Base-by-base conservation (phyloP, 2,797 vertebrate species). In the Muraenolepis orangiensis region DNA sequence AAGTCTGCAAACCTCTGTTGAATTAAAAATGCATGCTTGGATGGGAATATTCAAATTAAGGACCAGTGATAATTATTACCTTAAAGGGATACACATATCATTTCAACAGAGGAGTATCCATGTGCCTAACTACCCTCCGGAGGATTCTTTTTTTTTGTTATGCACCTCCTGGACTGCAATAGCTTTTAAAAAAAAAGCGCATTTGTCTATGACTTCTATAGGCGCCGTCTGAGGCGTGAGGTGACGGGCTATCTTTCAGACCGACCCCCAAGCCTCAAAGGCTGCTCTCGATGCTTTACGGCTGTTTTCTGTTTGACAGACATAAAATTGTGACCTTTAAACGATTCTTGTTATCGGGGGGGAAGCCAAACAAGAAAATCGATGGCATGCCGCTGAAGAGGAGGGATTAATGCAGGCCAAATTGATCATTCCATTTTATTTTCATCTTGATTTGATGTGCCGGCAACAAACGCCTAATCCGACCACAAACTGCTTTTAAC, bases 341-440 rank as follows among this genome's bases (percentile, higher is more conserved):
- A 91, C 90, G 90, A 93, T 93, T 92, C 91, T 93, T 91, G 88
- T 90, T 93, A 91, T 90, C 87, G 87, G 83, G 88, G 87, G 83
- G 88, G 85, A 89, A 90, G 88, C 83, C 71, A 81, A 89, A 91
- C 90, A 90, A 88, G 79, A 84, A 87, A 92, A 93, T 94, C 91
- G 78, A 93, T 93, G 85, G 81, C 71, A 87, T 84, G 85, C 89
- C 85, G 90, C 87, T 76, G 84, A 89, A 88, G 90, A 91, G 86
- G 88, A 83, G 85, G 89, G 91, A 92, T 93, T 93, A 93, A 91
- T 87, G 86, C 85, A 75, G 88, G 85, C 83, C 84, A 93, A 91
- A 93, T 91, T 92, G 92, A 93, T 93, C 92, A 93, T 93, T 91
- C 91, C 88, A 91, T 93, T 94, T 93, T 85, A 92, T 92, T 94